Evolutionary conservation across 2,797 vertebrate genomes (phyloP), one percentile per base, ranked within the genome.

Genomic region (Clarias fuscus): DNA sequence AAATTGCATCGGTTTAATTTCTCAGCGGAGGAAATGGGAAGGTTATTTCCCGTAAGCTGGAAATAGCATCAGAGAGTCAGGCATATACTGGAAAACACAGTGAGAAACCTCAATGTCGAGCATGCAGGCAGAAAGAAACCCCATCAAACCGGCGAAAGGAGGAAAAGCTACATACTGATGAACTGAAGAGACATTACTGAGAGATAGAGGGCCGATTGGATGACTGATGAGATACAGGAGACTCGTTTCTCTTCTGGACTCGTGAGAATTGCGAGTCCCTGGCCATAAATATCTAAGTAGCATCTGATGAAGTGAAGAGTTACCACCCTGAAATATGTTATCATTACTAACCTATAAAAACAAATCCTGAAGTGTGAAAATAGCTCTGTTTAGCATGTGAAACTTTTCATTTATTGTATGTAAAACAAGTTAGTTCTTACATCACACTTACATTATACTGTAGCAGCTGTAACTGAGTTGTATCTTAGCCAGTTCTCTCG

Each of bases 1-100:
- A 80, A 84, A 84, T 72, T 84, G 67, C 75, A 56, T 70, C 10
- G 40, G 58, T 79, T 79, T 72, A 72, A 84, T 87, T 87, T 78
- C 58, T 84, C 27, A 15, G 82, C 15, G 24, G 40, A 40, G 30
- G 30, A 83, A 78, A 15, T 33, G 37, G 65, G 64, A 56, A 58
- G 30, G 33, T 68, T 65, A 82, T 83, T 70, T 33, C 5, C 11
- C 7, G 2, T 13, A 22, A 78, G 70, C 30, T 58, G 81, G 37
- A 59, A 27, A 56, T 75, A 40, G 64, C 53, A 77, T 30, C 33
- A 30, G 30, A 53, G 68, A 33, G 48, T 83, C 61, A 59, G 48
- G 13, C 33, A 20, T 20, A 5, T 59, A 59, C 27, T 33, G 8
- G 10, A 13, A 22, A 20, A 59, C 27, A 58, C 27, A 62, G 4